Conservation (phyloP, 2,113 vertebrate genomes). For the Rattus rattus region DNA sequence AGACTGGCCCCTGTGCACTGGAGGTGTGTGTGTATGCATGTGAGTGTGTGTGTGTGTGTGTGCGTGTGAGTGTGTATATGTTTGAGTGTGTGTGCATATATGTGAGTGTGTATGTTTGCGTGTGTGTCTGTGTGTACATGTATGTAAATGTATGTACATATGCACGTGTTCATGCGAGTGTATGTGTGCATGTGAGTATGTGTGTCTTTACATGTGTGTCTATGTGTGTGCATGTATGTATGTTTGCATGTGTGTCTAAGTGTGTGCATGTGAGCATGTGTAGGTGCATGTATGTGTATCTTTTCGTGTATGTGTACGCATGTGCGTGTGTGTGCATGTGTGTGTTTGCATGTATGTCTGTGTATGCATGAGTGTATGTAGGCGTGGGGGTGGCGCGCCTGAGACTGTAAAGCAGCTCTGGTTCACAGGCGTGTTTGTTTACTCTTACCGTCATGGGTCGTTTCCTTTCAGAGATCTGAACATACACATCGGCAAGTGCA, state of each 20-base stretch:
- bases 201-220: neutral
- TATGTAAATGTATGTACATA: neutral
- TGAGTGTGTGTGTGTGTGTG: neutral
- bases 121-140: neutral
- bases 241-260: neutral
- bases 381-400: neutral
- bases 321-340: no score
- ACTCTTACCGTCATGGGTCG: constrained; percentile 81
- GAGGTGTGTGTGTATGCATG: neutral
- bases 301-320: no score
- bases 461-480: constrained; percentile 82
- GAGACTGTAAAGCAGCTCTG: constrained; percentile 68
- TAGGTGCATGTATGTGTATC: neutral
- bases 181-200: neutral
- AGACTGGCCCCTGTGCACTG: neutral
- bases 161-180: neutral
- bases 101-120: neutral
- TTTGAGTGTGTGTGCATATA: neutral
- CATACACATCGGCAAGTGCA: constrained; percentile 67
- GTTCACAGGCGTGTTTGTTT: constrained; percentile 80
- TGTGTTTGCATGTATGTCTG: neutral
- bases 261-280: neutral
- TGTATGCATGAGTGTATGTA: neutral
- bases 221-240: neutral
- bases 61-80: neutral